Conservation (phyloP, 2,113 vertebrate species). For the Bagarius yarrelli region DNA sequence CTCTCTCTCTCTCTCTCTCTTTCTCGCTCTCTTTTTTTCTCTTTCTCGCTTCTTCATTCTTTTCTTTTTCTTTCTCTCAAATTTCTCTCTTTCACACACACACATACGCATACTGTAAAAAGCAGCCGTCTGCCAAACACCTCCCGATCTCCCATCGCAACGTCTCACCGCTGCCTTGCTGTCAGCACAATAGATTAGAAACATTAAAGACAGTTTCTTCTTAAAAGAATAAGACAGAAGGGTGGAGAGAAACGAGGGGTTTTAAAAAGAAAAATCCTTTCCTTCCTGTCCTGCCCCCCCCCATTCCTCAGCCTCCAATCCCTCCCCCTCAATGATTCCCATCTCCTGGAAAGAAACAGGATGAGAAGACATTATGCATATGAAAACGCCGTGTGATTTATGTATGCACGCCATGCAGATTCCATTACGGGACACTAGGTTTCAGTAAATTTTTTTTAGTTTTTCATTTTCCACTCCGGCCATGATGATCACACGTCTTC, state of each 20-base stretch:
- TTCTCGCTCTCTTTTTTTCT: background rate
- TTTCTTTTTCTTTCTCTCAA: conserved; percentile 43
- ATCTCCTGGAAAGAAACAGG: conserved; percentile 79
- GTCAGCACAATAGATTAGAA: conserved; percentile 95
- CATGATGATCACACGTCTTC: conserved; percentile 97
- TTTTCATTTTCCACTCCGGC: conserved; percentile 71
- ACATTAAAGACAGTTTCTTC: conserved; percentile 89
- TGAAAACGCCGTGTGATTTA: conserved; percentile 99
- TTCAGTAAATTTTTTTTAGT: conserved; percentile 84
- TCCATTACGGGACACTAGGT: conserved; percentile 97
- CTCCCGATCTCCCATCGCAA: conserved; percentile 88
- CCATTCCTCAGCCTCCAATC: conserved; percentile 9
- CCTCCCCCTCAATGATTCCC: conserved; percentile 61
- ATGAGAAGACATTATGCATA: conserved; percentile 99
- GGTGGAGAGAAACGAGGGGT: background rate
- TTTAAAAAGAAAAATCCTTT: conserved; percentile 50
- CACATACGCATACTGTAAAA: conserved; percentile 43
- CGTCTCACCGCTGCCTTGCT: conserved; percentile 70
- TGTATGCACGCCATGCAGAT: conserved; percentile 99
- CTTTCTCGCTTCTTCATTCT: conserved; percentile 9
- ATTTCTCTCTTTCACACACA: conserved; percentile 30
- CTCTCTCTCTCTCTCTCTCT: conserved; percentile 4
- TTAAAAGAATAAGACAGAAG: conserved; percentile 59
- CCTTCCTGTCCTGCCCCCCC: conserved; percentile 28
- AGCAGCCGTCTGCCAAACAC: conserved; percentile 89